Evolutionary conservation across 2,113 vertebrate genomes (phyloP), one percentile per base, ranked within the genome.

Genomic region (Aphelocoma coerulescens): DNA sequence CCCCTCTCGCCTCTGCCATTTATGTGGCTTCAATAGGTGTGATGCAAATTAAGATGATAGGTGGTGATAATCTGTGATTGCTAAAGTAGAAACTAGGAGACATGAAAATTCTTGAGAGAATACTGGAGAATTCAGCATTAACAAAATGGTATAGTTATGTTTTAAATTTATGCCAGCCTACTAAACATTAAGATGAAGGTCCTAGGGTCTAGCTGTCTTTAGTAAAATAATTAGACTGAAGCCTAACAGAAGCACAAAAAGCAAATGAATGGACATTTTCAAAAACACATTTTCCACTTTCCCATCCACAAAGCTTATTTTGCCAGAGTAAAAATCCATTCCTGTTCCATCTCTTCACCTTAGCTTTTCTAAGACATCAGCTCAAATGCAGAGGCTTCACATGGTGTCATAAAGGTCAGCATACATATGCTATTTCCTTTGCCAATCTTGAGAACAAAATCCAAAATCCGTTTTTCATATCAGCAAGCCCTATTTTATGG

Each of bases 391-490:
- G 68, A 85, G 39, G 51, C 24, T 88, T 90, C 68, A 41, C 37
- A 66, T 54, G 13, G 33, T 85, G 58, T 79, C 59, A 83, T 22
- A 58, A 80, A 90, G 75, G 90, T 94, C 72, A 84, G 20, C 33
- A 41, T 73, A 51, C 23, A 79, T 68, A 85, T 75, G 52, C 16
- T 78, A 62, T 82, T 91, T 93, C 37, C 81, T 93, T 74, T 93
- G 55, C 59, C 54, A 73, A 22, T 76, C 26, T 65, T 69, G 43
- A 74, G 79, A 91, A 77, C 21, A 80, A 96, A 93, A 90, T 74
- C 43, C 75, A 88, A 83, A 89, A 88, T 44, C 72, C 24, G 17
- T 55, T 91, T 93, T 91, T 93, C 39, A 91, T 90, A 88, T 76
- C 78, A 88, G 78, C 63, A 88, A 59, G 39, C 20, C 52, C 39